Evolutionary conservation across 2,113 vertebrate genomes (phyloP), one percentile per base, ranked within the genome.

Genomic region (Atractosteus spatula): DNA sequence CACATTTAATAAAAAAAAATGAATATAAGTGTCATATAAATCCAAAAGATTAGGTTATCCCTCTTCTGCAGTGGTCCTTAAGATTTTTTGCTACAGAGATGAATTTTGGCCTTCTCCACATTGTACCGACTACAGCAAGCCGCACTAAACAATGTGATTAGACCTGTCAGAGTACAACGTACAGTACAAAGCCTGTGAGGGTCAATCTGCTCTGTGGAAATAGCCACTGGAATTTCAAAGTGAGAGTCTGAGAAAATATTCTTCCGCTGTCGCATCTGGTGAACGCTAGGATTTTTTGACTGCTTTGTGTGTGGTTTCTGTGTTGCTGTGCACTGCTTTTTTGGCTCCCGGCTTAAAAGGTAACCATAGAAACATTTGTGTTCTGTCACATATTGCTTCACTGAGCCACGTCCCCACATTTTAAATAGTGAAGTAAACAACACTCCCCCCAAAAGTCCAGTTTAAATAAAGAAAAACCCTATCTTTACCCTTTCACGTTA

Each of bases 321-420:
- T 65, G 12, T 44, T 67, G 45, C 41, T 55, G 4, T 68, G 12
- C 8, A 56, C 3, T 65, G 41, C 8, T 47, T 43, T 3, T 59
- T 41, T 59, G 12, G 17, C 65, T 66, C 10, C 17, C n/a, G 51
- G 47, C 62, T 54, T 44, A 57, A 42, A 66, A 66, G 62, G 71
- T 55, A 57, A 57, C 47, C 5, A 51, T 51, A 10, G 47, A 3
- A 57, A 63, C 41, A 12, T 43, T 66, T 41, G 8, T 44, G 11
- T 42, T 16, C 29, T 7, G 45, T 11, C 44, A 41, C 41, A 47
- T 72, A 43, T 17, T 6, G 43, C 44, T 8, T 3, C 71, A 42
- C 56, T 16, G 14, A 44, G 8, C 3, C 8, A 16, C 44, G 63
- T 72, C 54, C 57, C 47, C 66, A 55, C 56, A 14, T 66, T 44